Base-by-base conservation (phyloP, 1,140 invertebrate species). In the Conus betulinus region DNA sequence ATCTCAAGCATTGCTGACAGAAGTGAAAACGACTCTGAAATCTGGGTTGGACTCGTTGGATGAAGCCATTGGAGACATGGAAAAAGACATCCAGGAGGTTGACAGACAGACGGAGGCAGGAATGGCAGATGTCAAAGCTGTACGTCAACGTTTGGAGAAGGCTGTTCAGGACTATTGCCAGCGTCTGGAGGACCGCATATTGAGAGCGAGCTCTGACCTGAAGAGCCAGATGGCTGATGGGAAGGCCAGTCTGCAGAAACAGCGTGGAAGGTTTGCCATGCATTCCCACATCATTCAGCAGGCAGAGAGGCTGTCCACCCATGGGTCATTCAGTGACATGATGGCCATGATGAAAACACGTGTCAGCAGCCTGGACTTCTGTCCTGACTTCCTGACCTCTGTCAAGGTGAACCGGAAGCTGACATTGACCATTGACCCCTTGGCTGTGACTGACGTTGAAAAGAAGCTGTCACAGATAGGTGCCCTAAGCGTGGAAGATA, bases 131-230 rank as follows among this genome's bases (percentile, higher is more conserved):
- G 25, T 84, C 3, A 53, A 84, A 8, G 57, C 53, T 13, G n/a
- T 52, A 23, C 23, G 83, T 84, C 5, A 84, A 11, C 83, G 83
- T 60, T 53, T 84, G 17, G 17, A 60, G 83, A 84, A 55, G 53
- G n/a, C 57, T 5, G 83, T 84, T 17, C 17, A 84, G 8, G 55
- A 15, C 0, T 60, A 20, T 0, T 27, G 83, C 25, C 5, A 27
- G 1, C 17, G 25, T 7, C n/a, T 55, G 52, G 57, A 84, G 53
- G 53, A 84, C 20, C 15, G 10, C 5, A 0, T 20, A 51, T 10
- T 51, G 23, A 82, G 39, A 1, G 17, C 79, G 0, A 20, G 53
- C 53, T 20, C 53, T 20, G 17, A 82, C 15, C 17, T 82, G 25
- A 39, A n/a, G 5, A 51, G 51, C 20, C 17, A 23, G 10, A 23